Evolutionary conservation across 2,888 invertebrate genomes (phyloP).

Genomic region (Lepidochitona cinerea): DNA sequence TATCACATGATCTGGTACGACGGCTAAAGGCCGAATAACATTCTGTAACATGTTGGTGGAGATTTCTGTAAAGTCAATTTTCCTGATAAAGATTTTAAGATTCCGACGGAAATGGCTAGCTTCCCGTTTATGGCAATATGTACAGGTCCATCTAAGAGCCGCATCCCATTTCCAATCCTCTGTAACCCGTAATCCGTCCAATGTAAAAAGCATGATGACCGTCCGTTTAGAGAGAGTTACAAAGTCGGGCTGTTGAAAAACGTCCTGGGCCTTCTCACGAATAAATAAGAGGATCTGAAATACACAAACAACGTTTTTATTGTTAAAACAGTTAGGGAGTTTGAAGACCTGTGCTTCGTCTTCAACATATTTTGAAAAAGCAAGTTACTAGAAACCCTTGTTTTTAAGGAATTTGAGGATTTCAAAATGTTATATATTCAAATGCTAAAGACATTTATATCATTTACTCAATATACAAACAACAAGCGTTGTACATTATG

Average conservation of each 20-base stretch:
- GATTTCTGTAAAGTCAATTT: neutral
- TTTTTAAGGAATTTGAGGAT: neutral
- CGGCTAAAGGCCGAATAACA: neutral
- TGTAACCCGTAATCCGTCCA: neutral
- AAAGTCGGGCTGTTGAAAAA: neutral
- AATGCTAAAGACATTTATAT: too few species aligned
- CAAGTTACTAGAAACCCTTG: too few species aligned
- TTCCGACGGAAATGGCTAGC: neutral
- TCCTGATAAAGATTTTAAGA: neutral
- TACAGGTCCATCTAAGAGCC: neutral
- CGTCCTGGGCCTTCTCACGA: neutral
- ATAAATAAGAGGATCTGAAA: neutral
- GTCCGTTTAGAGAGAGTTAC: neutral
- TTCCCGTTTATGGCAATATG: neutral
- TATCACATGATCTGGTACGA: neutral
- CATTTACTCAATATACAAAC: neutral
- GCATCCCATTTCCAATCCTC: neutral
- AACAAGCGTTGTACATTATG: neutral
- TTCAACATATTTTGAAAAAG: too few species aligned
- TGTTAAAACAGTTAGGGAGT: too few species aligned
- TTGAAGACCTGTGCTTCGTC: too few species aligned
- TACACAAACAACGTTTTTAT: too few species aligned
- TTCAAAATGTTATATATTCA: neutral
- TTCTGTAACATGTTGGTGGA: neutral
- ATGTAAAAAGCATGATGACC: neutral